These are phyloP conservation scores for Taeniopygia guttata DNA, from an alignment of 2,797 vertebrate genomes.

Conservation along the genomic window DNA sequence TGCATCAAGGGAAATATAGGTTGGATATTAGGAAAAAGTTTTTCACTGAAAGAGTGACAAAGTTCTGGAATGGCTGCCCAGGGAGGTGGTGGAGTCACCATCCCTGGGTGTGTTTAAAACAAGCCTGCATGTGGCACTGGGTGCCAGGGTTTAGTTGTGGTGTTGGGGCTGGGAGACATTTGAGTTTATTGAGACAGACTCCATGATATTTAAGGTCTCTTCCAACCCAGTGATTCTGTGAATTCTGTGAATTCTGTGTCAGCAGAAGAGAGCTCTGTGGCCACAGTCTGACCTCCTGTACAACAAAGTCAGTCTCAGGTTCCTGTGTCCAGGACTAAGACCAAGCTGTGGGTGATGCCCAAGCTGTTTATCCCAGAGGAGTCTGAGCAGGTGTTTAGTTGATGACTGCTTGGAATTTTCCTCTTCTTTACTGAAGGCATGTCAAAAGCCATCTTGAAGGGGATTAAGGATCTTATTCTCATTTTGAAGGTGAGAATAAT, in stretches of 20 bases:
- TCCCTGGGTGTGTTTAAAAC: neutral
- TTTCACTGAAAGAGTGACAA: neutral
- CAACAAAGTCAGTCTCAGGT: neutral
- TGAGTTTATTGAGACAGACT: too few relatives aligned
- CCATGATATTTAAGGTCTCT: neutral
- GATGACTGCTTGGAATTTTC: neutral
- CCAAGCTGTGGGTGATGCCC: neutral
- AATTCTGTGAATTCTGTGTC: neutral
- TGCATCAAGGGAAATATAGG: neutral
- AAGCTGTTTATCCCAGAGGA: neutral
- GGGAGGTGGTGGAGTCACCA: neutral
- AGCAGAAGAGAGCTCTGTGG: neutral
- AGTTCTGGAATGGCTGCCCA: neutral
- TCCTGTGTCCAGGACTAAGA: neutral
- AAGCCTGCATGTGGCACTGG: neutral
- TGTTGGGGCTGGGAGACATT: neutral
- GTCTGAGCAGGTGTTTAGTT: neutral
- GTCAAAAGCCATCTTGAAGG: neutral
- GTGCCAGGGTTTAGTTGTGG: neutral
- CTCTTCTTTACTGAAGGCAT: neutral
- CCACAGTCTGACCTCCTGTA: neutral
- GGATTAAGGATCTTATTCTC: neutral
- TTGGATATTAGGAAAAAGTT: neutral
- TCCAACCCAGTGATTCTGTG: neutral
- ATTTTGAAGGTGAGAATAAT: neutral